Evolutionary conservation across 2,113 vertebrate genomes (phyloP).

Genomic region (Chrysochloris asiatica): DNA sequence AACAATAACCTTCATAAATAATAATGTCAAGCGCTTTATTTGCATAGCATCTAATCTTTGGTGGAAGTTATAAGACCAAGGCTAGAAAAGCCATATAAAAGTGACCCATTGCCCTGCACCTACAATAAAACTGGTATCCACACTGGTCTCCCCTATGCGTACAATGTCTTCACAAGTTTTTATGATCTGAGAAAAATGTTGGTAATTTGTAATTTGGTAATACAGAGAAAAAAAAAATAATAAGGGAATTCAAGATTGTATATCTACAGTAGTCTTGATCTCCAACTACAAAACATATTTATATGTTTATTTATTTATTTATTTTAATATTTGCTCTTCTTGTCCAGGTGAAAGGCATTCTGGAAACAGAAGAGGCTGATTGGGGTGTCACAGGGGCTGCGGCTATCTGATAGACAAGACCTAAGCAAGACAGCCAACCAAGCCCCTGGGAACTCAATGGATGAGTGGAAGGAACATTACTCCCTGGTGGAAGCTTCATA

Average conservation of each 20-base stretch:
- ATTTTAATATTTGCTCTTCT: neutral
- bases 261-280: neutral
- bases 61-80: too few relatives aligned
- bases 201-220: neutral
- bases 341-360: neutral
- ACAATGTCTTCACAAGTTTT: too few relatives aligned
- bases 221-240: too few relatives aligned
- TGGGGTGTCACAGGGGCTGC: neutral
- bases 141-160: too few relatives aligned
- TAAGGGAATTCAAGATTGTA: neutral
- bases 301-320: neutral
- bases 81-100: too few relatives aligned
- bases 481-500: neutral
- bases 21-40: too few relatives aligned
- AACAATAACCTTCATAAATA: too few relatives aligned
- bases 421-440: neutral
- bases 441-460: neutral
- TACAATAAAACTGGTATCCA: too few relatives aligned
- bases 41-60: too few relatives aligned
- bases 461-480: neutral
- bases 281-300: neutral
- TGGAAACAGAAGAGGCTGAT: neutral
- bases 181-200: too few relatives aligned
- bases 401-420: neutral
- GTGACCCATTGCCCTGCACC: too few relatives aligned